Evolutionary conservation across 2,888 invertebrate species (phyloP).

Genomic region (Tipula helvola): DNA sequence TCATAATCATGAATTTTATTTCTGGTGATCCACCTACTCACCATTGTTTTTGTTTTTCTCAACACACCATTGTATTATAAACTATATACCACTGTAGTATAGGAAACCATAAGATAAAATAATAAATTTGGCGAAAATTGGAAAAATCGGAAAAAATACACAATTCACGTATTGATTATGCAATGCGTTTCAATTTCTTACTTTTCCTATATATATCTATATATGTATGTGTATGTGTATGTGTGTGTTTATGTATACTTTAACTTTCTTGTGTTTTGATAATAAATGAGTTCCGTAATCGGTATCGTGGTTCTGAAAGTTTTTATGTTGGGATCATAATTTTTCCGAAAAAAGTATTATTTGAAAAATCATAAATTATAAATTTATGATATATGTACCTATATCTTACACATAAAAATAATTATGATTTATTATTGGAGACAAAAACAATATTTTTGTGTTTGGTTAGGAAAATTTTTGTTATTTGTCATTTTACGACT

Average conservation of each 20-base stretch:
- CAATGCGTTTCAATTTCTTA: not conserved
- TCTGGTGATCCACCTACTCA: not conserved
- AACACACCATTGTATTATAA: not conserved
- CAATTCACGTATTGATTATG: not conserved
- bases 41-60: not conserved
- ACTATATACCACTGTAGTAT: no score
- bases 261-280: not conserved
- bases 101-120: not conserved
- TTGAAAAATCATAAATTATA: constrained; percentile 9
- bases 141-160: not conserved
- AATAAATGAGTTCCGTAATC: not conserved
- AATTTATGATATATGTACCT: not conserved
- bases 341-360: not conserved
- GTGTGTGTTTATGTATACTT: no score
- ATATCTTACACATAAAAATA: not conserved
- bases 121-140: not conserved
- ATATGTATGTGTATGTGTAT: no score
- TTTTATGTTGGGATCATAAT: not conserved
- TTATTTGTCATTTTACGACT: not conserved
- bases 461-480: not conserved
- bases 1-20: not conserved
- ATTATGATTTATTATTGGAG: constrained; percentile 6
- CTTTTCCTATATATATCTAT: no score
- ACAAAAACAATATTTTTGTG: not conserved
- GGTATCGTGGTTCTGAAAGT: not conserved